Evolutionary conservation across 2,113 vertebrate genomes (phyloP).

Genomic region (Empidonax traillii): DNA sequence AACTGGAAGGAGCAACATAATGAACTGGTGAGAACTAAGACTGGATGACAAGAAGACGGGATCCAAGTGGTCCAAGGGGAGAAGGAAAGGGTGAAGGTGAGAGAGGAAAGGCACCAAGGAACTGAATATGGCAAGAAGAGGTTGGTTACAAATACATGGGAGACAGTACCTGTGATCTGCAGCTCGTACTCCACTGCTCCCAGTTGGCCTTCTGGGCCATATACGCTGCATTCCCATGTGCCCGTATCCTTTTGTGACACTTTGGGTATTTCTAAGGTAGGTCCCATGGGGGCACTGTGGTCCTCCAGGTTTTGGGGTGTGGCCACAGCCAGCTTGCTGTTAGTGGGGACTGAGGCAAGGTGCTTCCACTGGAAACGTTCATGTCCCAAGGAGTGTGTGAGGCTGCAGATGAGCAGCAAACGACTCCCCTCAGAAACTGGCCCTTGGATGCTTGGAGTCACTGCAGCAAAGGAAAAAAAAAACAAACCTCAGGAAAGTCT

Average conservation of each 20-base stretch:
- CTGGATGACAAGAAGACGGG: neutral
- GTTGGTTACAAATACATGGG: fast-evolving
- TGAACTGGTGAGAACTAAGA: neutral
- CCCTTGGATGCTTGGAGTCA: conserved; percentile 17
- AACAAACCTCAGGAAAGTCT: neutral
- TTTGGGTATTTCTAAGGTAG: neutral
- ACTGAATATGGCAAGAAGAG: neutral
- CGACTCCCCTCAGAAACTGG: neutral
- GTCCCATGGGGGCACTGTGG: neutral
- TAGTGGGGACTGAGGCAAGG: neutral
- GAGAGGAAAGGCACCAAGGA: neutral
- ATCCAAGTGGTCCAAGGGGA: neutral
- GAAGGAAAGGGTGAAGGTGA: neutral
- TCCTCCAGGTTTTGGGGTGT: neutral
- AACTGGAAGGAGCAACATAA: neutral
- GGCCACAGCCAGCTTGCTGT: neutral
- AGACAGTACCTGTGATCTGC: conserved; percentile 48
- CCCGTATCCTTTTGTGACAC: conserved; percentile 39
- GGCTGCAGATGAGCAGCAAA: conserved; percentile 42
- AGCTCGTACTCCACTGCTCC: conserved; percentile 38
- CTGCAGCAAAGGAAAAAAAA: conserved; percentile 11
- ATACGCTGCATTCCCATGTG: conserved; percentile 58
- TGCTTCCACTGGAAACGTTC: conserved; percentile 67
- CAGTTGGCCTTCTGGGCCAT: conserved; percentile 37
- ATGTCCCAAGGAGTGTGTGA: neutral